Percentiles rank a stretch among this genome's conserved stretches.
Conservation (phyloP, 2,888 invertebrate genomes). For the Microchrysa polita region DNA sequence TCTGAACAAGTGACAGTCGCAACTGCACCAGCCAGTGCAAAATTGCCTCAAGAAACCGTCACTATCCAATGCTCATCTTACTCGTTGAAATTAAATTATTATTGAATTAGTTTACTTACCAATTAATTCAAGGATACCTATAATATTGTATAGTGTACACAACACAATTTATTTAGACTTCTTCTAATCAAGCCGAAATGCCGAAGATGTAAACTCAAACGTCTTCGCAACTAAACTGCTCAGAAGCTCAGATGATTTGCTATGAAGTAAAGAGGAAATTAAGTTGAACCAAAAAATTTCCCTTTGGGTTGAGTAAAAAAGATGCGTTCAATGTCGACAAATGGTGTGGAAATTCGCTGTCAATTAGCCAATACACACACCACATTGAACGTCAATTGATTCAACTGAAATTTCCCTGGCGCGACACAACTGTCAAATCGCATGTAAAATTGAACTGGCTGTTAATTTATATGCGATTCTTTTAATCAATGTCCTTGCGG, state of each 20-base stretch:
- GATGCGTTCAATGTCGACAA: neutral
- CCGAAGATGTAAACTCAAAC: neutral
- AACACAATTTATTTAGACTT: neutral
- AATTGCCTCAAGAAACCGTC: neutral
- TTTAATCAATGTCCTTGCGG: too few species aligned
- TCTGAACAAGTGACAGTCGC: too few species aligned
- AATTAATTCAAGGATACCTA: neutral
- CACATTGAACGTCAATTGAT: neutral
- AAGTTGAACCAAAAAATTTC: neutral
- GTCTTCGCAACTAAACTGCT: conserved; percentile 3
- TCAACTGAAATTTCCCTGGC: neutral
- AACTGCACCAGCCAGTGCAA: neutral
- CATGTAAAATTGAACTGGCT: too few species aligned
- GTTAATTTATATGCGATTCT: too few species aligned
- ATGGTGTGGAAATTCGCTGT: neutral
- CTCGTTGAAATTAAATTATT: neutral
- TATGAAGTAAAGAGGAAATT: conserved; percentile 2
- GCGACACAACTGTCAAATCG: too few species aligned
- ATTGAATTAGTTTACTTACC: neutral
- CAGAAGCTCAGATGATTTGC: conserved; percentile 19
- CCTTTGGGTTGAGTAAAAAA: neutral
- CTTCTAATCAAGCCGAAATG: neutral
- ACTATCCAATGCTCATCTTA: neutral
- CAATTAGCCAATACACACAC: neutral
- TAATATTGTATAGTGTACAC: neutral